Evolutionary conservation across 2,888 invertebrate species (phyloP).

Genomic region (Drosophila falleni): DNA sequence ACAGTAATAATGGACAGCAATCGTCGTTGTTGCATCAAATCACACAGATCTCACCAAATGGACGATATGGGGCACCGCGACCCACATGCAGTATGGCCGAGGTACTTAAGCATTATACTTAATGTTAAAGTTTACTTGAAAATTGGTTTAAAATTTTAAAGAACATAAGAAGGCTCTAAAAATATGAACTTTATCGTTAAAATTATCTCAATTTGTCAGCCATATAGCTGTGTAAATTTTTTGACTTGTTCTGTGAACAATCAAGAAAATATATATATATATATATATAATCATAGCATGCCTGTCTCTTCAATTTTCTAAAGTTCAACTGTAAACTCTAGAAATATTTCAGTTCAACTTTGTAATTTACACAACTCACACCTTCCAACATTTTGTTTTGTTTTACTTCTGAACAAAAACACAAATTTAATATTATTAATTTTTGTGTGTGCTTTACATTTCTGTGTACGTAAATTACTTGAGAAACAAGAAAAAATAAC

Average conservation of each 20-base stretch:
- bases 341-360: slow-evolving; percentile 54
- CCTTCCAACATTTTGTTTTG: slow-evolving; percentile 24
- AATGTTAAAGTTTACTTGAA: slow-evolving; percentile 2
- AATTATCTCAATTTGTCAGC: too few relatives aligned
- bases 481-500: background rate
- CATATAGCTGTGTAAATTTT: background rate
- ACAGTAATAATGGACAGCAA: slow-evolving; percentile 44
- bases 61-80: slow-evolving; percentile 88
- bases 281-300: slow-evolving; percentile 38
- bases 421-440: slow-evolving; percentile 34
- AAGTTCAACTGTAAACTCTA: background rate
- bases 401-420: slow-evolving; percentile 23
- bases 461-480: slow-evolving; percentile 28
- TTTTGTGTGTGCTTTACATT: slow-evolving; percentile 27
- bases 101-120: slow-evolving; percentile 84
- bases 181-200: too few relatives aligned
- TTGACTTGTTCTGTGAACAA: background rate
- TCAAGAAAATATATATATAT: too few relatives aligned
- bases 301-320: slow-evolving; percentile 10
- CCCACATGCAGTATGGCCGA: slow-evolving; percentile 90
- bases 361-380: slow-evolving; percentile 51
- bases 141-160: too few relatives aligned
- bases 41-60: slow-evolving; percentile 86
- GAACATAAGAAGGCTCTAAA: too few relatives aligned
- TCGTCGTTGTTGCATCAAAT: slow-evolving; percentile 74